Evolutionary conservation across 2,113 vertebrate genomes (phyloP), one percentile per base, ranked within the genome.

Genomic region (Pedetes capensis): DNA sequence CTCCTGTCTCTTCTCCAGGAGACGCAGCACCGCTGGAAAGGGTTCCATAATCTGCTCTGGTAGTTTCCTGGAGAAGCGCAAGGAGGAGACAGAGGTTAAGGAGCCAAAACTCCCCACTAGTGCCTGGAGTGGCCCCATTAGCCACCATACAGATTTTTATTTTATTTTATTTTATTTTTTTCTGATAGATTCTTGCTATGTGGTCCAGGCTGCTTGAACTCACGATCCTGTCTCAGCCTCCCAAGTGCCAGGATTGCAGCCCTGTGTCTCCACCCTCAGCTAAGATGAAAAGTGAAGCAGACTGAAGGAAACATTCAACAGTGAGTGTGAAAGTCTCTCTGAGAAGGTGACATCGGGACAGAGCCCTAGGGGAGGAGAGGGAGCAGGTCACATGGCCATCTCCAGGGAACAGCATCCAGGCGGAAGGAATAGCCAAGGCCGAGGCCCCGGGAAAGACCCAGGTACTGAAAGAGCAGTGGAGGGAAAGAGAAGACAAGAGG

Each of bases 1-100:
- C 89, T 99, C 98, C 47, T 49, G 82, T 9, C 94, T 98, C 96
- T 98, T 99, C 84, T 98, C 98, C 96, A 99, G 89, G 49, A 99
- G 81, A 0, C 76, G 79, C 0, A 74, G 93, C 87, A 97, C 94
- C 0, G 81, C 80, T 0, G 57, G 97, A 63, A 92, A 68, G 1
- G 9, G 37, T 12, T 47, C 59, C 0, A 12, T 10, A 0, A 83
- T 95, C 34, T 74, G 63, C 1, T 47, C 89, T 0, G 95, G 90
- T 49, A 49, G 78, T n/a, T 81, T 95, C 85, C 98, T 98, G 89
- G 61, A 89, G 39, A 4, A 53, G 3, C 27, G 29, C 42, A 27
- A 55, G 42, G 7, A 44, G 68, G 49, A 76, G 75, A 47, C 18
- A 3, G 5, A 10, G n/a, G 74, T 84, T 18, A 37, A 44, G 69